phyloP scores from a whole-genome alignment of 2,113 vertebrate species.

The Zootoca vivipara region DNA sequence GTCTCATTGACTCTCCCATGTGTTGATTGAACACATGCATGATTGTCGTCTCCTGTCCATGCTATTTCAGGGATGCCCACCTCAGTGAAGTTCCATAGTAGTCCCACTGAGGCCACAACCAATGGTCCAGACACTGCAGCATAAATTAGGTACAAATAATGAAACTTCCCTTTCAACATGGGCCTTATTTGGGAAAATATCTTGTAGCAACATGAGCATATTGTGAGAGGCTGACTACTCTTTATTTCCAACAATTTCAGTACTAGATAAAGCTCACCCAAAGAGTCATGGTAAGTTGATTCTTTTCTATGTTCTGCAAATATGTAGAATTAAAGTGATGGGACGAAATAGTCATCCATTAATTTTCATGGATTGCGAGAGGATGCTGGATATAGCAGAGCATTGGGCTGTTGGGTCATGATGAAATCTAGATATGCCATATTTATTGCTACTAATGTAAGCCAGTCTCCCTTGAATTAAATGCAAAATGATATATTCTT shows the following conservation, averaged over 20 bases:
- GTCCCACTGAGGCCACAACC: neutral
- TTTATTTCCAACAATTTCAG: neutral
- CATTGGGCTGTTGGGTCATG: neutral
- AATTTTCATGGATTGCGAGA: neutral
- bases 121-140: neutral
- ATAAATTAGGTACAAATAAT: neutral
- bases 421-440: neutral
- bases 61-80: neutral
- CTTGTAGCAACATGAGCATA: neutral
- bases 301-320: neutral
- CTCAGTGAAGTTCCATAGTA: neutral
- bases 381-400: neutral
- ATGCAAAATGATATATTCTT: neutral
- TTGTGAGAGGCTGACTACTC: neutral
- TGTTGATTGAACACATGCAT: neutral
- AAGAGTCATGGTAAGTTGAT: neutral
- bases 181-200: neutral
- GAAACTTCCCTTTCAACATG: neutral
- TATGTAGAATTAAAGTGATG: neutral
- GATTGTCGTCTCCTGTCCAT: neutral
- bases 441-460: neutral
- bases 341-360: neutral
- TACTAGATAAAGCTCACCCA: neutral
- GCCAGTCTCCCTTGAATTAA: neutral
- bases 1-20: neutral